Evolutionary conservation across 1,140 invertebrate species (phyloP), one percentile per base, ranked within the genome.

Genomic region (Musca vetustissima): DNA sequence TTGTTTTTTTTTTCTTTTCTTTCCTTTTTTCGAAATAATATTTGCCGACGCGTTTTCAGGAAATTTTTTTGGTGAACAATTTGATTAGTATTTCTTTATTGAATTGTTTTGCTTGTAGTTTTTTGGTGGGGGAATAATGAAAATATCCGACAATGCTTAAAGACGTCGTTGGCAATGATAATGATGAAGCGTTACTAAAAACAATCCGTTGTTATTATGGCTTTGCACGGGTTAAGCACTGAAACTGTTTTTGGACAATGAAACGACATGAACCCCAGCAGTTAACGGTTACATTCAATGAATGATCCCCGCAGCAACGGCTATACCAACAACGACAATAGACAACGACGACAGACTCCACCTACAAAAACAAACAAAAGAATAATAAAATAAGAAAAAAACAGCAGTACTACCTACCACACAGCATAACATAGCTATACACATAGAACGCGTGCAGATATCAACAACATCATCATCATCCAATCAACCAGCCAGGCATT

Each of bases 301-400:
- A 43, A 8, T 43, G 36, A 4, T 43, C 6, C 36, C 11, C 6
- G 57, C 28, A 43, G 57, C 36, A 61, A 49, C 74, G 73, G 73
- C 76, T 72, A 75, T 67, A 74, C 68, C n/a, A n/a, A n/a, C 68
- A 69, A 66, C 71, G 73, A 73, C 72, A 49, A 61, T 19, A 43
- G 21, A 68, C 70, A 73, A 71, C 69, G n/a, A n/a, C n/a, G n/a
- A n/a, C 43, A 74, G 76, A 75, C 76, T 78, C 76, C 76, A 78
- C 76, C 76, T 78, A 78, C 76, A 78, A 78, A 76, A 72, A 72
- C 72, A 72, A 73, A 76, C 72, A 76, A 72, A 68, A 71, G 21
- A 47, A 25, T 17, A 57, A 24, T 57, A 28, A 57, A 57, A 28
- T 2, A 57, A 32, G 17, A 57, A 15, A 28, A 57, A 28, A 28